phyloP scores from a whole-genome alignment of 2,113 vertebrate genomes.

The Calcarius ornatus region DNA sequence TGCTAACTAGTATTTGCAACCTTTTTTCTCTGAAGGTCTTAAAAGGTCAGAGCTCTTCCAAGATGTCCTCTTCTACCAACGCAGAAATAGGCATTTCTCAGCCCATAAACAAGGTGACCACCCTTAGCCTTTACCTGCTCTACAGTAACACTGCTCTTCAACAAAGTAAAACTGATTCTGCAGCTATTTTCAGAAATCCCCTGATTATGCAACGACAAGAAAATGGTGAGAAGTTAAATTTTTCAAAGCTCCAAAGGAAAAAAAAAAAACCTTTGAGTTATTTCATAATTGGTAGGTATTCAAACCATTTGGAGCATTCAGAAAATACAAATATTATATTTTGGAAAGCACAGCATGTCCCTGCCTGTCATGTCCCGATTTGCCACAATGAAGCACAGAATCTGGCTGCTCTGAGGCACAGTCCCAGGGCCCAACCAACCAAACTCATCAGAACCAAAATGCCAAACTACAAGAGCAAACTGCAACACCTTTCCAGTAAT shows the following conservation, averaged over 20 bases:
- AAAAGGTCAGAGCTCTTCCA: background rate
- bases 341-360: background rate
- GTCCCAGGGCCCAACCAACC: background rate
- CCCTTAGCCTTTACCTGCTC: background rate
- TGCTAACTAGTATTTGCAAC: background rate
- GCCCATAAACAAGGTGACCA: background rate
- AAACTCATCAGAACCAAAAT: background rate
- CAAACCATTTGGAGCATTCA: background rate
- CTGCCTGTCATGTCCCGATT: background rate
- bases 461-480: background rate
- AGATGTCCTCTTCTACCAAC: background rate
- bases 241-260: background rate
- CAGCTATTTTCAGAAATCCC: background rate
- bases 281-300: background rate
- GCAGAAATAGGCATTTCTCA: background rate
- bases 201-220: background rate
- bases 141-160: background rate
- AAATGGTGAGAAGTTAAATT: background rate
- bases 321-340: background rate
- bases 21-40: background rate
- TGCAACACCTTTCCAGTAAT: background rate
- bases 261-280: background rate
- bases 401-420: background rate
- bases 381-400: constrained; percentile 33
- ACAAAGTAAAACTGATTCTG: background rate